Base-by-base conservation (phyloP, 2,888 invertebrate genomes). In the Auanema freiburgensis region DNA sequence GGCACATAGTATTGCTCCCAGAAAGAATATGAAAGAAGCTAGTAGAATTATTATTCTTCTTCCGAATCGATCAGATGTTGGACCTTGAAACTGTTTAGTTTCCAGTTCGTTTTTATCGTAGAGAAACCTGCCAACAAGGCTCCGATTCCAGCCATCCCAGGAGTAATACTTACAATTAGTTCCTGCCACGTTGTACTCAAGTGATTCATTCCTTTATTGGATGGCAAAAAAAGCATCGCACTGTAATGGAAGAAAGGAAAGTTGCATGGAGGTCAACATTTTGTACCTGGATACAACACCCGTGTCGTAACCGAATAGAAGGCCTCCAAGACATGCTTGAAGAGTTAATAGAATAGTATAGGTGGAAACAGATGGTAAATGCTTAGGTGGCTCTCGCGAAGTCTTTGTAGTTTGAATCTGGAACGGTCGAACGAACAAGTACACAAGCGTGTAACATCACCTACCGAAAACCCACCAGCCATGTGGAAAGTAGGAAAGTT, bases 261-360 rank as follows among this genome's bases (percentile, higher is more conserved):
- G n/a, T 12, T 12, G 43, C 43, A 10, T 57, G 10, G 23, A 56
- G 10, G 14, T 46, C n/a, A n/a, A 8, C 14, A 41, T 16, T 1
- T 14, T 33, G 14, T 18, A 66, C 66, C 66, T 63, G 0, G 87
- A 87, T 1, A 88, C 85, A 25, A 88, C 87, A 6, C 88, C 88
- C 0, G 88, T 88, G 74, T 88, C 88, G 79, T 88, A 88, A n/a
- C 88, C 88, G 77, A 88, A 88, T 11, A 81, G 65, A n/a, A 81
- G 72, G 2, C 81, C 81, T 8, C 79, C 79, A 41, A 79, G 74
- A 40, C 79, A 79, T 8, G 80, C 75, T 60, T 73, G 67, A 8
- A 62, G 54, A 5, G 79, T 65, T 43, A 78, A 57, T 2, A 79
- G 44, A 14, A 63, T 46, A 16, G 53, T 63, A 21, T 58, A 63